Evolutionary conservation across 2,113 vertebrate genomes (phyloP), one percentile per base, ranked within the genome.

Genomic region (Rattus norvegicus): DNA sequence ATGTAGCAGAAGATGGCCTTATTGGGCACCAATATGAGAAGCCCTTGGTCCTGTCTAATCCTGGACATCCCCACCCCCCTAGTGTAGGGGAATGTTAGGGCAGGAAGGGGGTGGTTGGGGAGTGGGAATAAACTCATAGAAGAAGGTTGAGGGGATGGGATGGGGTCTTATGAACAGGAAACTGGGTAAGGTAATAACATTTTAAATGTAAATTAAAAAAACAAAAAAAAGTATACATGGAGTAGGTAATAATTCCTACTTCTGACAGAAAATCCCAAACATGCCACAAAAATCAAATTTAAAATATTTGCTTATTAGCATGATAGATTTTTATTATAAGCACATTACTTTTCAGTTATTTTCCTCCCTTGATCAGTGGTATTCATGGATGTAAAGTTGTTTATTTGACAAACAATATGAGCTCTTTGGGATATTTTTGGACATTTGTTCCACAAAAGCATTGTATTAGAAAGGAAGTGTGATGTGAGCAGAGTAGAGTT

Each of bases 281-380:
- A 65, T 90, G 33, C 84, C 52, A 61, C 89, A 72, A 94, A 75
- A 30, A 73, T 77, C 65, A 94, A 95, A 86, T 47, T 65, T 33
- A 93, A 92, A 81, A 92, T 83, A 1, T 84, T 87, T 52, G 69
- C 39, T 77, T 79, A 79, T 83, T 90, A 3, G 39, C 7, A 72
- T 16, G 16, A 72, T 79, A 84, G 9, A 85, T 56, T 76, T 87
- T 20, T 76, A 3, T 89, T 24, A 43, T 59, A 28, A 36, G 39
- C 8, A 72, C 6, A 89, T 70, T 49, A 61, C 75, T 8, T 94
- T 88, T 26, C 72, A 39, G 69, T 90, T 83, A 43, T 56, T 80
- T 67, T 83, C 80, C 39, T 54, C 43, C 70, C 0, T 69, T 33
- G 76, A 1, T 80, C 47, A 95, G 5, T 73, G 2, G 28, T 76